Conservation (phyloP, 2,797 vertebrate species). For the Chaunax sp. region DNA sequence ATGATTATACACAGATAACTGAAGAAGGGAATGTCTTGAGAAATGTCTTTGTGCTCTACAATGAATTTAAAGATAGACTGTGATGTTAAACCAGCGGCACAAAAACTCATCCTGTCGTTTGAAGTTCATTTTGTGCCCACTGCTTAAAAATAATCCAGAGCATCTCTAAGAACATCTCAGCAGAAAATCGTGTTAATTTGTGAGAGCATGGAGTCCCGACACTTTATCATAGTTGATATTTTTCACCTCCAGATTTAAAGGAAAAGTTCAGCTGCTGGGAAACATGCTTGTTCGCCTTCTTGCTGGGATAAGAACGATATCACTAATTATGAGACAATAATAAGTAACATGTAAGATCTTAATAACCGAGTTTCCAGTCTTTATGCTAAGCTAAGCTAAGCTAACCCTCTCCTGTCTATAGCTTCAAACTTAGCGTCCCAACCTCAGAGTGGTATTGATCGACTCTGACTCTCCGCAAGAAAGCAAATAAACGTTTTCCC, state of each 20-base stretch:
- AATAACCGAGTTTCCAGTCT: neutral
- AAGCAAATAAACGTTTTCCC: neutral
- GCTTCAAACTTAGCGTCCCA: neutral
- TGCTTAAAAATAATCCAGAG: neutral
- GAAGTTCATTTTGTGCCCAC: neutral
- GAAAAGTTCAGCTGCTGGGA: neutral
- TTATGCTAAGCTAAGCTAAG: constrained; percentile 27
- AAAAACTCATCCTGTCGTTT: neutral
- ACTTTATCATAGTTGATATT: neutral
- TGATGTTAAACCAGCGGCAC: no score
- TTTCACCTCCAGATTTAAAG: neutral
- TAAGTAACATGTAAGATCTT: no score
- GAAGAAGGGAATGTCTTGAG: neutral
- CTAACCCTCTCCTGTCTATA: neutral
- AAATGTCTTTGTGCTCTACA: no score
- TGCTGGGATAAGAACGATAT: neutral
- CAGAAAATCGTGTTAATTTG: neutral
- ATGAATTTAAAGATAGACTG: no score
- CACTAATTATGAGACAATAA: no score
- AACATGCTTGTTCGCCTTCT: neutral
- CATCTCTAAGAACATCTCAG: neutral
- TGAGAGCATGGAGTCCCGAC: constrained; percentile 30
- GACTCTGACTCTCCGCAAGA: neutral
- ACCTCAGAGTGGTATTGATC: neutral
- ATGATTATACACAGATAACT: rapidly evolving